These are phyloP conservation scores for Meloidogyne chitwoodi DNA, from an alignment of 1,140 invertebrate genomes.

Conservation along the genomic window DNA sequence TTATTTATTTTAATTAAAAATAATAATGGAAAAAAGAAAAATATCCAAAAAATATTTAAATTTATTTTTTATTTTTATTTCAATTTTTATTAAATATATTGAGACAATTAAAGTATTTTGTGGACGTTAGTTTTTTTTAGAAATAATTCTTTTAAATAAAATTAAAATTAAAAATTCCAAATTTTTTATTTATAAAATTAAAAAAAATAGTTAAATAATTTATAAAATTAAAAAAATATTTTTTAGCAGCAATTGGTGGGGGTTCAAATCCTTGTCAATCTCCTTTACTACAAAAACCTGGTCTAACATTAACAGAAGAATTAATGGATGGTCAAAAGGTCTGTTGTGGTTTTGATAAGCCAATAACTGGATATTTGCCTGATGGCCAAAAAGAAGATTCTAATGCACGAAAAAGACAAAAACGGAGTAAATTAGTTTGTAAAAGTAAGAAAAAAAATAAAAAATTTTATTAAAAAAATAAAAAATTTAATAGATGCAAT, in stretches of 20 bases:
- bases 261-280: not conserved
- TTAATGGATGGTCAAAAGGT: conserved; percentile 1
- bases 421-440: not conserved
- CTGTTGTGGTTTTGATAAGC: conserved; percentile 8
- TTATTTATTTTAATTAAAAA: not conserved
- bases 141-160: too few species aligned
- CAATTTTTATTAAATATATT: not conserved
- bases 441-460: not conserved
- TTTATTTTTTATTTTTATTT: not conserved
- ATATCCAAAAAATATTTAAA: not conserved
- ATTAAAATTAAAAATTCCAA: too few species aligned
- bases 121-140: not conserved
- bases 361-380: conserved; percentile 1
- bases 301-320: not conserved
- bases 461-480: not conserved
- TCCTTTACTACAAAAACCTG: not conserved
- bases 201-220: too few species aligned
- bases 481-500: not conserved
- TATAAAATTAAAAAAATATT: too few species aligned
- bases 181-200: not conserved
- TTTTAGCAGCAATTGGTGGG: not conserved
- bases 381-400: conserved; percentile 1
- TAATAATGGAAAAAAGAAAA: not conserved
- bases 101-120: not conserved
- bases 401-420: not conserved